These are phyloP conservation scores for Anthoscopus minutus DNA, from an alignment of 2,113 vertebrate genomes.

Conservation along the genomic window DNA sequence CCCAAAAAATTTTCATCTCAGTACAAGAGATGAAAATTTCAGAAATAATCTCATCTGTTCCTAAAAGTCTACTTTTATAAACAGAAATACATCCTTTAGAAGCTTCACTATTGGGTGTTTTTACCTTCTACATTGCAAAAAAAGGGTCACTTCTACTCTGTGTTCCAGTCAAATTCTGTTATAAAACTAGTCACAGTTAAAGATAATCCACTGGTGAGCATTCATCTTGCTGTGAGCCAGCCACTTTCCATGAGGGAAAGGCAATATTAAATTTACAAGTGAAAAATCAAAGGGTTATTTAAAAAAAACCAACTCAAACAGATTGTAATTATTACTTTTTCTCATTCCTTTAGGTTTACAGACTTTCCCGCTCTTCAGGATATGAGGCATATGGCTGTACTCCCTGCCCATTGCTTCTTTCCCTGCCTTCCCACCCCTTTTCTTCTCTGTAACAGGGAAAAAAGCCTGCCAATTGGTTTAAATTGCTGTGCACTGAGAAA, in stretches of 20 bases:
- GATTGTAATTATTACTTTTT: neutral
- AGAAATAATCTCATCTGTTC: neutral
- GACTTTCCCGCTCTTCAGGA: neutral
- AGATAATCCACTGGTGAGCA: neutral
- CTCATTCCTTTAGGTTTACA: neutral
- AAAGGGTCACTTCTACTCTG: neutral
- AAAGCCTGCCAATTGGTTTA: neutral
- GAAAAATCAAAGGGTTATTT: neutral
- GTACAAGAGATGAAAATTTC: neutral
- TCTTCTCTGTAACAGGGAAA: neutral
- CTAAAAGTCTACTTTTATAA: neutral
- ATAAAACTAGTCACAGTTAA: neutral
- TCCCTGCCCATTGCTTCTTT: neutral
- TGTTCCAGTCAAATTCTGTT: neutral
- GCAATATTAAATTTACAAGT: neutral
- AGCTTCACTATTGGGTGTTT: neutral
- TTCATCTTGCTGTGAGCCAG: neutral
- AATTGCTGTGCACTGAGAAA: neutral
- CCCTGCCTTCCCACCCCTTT: neutral
- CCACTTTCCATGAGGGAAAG: neutral
- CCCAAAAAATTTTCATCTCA: neutral
- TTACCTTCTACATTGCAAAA: too few relatives aligned
- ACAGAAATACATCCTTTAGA: neutral
- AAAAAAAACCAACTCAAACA: neutral
- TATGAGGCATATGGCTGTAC: neutral